These are phyloP conservation scores for Hydropsyche tenuis DNA, from an alignment of 1,140 invertebrate genomes.

Conservation along the genomic window DNA sequence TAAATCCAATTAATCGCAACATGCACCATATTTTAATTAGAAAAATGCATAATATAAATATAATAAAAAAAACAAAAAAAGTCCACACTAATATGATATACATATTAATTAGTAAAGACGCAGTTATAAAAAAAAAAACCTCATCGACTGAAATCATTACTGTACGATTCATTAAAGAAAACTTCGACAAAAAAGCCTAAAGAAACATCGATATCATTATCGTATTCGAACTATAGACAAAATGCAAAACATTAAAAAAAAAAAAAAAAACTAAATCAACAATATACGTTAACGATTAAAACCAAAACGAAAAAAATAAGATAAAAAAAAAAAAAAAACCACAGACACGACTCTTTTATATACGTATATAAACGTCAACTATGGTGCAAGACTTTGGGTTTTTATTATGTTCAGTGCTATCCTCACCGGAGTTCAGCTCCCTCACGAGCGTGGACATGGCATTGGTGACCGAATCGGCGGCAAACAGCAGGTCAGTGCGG, in stretches of 20 bases:
- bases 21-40: neutral
- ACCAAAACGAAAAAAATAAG: neutral
- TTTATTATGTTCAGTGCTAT: neutral
- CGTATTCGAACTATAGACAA: neutral
- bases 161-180: too few species aligned
- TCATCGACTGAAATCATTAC: too few species aligned
- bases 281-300: slow-evolving; percentile 21
- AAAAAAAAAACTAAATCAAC: neutral
- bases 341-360: too few species aligned
- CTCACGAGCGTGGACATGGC: slow-evolving; percentile 95
- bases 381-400: slow-evolving; percentile 5
- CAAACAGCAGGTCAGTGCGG: slow-evolving; percentile 85
- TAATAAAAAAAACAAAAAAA: neutral
- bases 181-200: too few species aligned
- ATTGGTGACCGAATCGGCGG: slow-evolving; percentile 94
- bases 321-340: too few species aligned
- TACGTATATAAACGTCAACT: neutral
- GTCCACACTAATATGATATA: neutral
- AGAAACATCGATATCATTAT: too few species aligned
- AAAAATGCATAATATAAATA: slow-evolving; percentile 8
- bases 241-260: slow-evolving; percentile 13
- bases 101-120: too few species aligned
- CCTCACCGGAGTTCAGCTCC: slow-evolving; percentile 89
- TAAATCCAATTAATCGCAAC: too few species aligned
- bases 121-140: too few species aligned